Evolutionary conservation across 2,888 invertebrate species (phyloP).

Genomic region (Lymantria monacha): DNA sequence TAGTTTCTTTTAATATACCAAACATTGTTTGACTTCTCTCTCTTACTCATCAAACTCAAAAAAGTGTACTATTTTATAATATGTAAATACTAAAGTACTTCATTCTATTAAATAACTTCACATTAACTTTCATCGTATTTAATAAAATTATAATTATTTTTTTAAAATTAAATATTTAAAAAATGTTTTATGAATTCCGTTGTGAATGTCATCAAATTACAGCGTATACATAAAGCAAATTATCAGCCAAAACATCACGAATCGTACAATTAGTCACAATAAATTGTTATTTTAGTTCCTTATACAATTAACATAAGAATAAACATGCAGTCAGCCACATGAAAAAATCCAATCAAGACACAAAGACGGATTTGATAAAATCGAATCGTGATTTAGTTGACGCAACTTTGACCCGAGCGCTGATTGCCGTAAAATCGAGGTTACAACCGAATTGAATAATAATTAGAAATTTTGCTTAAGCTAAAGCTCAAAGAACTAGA

Average conservation of each 20-base stretch:
- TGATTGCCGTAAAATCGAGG: neutral
- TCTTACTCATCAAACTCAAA: no score
- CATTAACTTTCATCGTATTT: no score
- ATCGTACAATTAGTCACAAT: neutral
- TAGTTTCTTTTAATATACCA: no score
- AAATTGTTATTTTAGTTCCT: slow-evolving; percentile 11
- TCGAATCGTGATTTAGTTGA: neutral
- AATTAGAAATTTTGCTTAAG: neutral
- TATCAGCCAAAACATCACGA: neutral
- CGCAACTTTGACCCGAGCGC: neutral
- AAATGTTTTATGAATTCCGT: no score
- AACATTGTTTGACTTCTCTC: no score
- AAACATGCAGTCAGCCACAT: slow-evolving; percentile 1
- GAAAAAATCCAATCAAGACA: slow-evolving; percentile 8
- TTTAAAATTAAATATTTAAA: no score
- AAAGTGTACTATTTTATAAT: no score
- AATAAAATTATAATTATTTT: no score
- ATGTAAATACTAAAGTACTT: no score
- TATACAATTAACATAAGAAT: slow-evolving; percentile 2
- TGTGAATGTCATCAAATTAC: neutral
- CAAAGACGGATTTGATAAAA: slow-evolving; percentile 5
- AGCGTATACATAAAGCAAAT: neutral
- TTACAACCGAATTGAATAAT: neutral
- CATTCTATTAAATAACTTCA: no score
- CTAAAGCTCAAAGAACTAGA: no score